phyloP scores from a whole-genome alignment of 2,888 invertebrate genomes.

The Ashinkailepas kermadecensis region DNA sequence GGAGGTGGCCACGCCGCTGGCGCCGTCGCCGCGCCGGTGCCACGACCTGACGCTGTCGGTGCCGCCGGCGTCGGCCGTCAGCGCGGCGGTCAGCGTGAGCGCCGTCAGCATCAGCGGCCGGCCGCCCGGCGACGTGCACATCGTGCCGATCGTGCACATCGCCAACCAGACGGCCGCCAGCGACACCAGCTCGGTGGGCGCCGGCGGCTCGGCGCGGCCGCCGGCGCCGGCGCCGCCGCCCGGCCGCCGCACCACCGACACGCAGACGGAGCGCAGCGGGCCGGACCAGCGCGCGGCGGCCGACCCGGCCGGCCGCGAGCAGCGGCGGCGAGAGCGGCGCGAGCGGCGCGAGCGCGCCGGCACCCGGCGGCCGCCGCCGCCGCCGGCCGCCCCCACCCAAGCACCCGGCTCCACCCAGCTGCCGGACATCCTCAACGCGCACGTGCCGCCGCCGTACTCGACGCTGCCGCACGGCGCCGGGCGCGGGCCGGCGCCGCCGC shows the following conservation, averaged over 20 bases:
- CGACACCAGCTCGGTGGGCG: conserved; percentile 5
- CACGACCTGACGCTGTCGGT: neutral
- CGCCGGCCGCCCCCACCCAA: neutral
- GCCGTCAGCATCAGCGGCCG: neutral
- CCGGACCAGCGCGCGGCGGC: neutral
- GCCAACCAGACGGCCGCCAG: conserved; percentile 10
- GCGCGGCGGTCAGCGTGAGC: conserved; percentile 1
- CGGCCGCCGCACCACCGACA: neutral
- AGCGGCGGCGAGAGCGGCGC: neutral
- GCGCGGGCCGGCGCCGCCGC: neutral
- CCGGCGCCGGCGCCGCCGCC: neutral
- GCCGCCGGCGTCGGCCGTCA: neutral
- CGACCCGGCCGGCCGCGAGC: neutral
- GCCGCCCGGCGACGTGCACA: neutral
- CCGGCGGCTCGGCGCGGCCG: neutral
- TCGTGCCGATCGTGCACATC: conserved; percentile 14
- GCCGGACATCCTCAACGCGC: conserved; percentile 11
- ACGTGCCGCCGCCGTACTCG: conserved; percentile 14
- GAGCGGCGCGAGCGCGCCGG: neutral
- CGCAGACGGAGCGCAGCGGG: neutral
- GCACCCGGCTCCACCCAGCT: neutral
- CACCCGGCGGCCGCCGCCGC: neutral
- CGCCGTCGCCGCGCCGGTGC: neutral
- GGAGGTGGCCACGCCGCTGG: neutral
- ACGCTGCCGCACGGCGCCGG: conserved; percentile 9